Conservation (phyloP, 2,113 vertebrate genomes). For the Cyprinus carpio region DNA sequence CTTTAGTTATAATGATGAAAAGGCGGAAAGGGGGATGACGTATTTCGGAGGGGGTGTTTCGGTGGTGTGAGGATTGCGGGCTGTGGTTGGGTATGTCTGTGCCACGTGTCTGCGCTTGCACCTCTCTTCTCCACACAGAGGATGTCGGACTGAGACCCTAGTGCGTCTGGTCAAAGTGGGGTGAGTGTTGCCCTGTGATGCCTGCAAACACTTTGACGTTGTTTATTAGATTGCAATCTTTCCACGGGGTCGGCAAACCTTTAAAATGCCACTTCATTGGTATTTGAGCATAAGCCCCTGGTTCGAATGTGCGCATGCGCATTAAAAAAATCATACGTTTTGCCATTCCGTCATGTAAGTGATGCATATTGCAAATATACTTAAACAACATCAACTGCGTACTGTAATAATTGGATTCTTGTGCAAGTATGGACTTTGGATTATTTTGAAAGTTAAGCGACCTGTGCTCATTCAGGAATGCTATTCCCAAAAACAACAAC, state of each 20-base stretch:
- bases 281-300: not conserved
- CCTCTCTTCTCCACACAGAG: slow-evolving; percentile 71
- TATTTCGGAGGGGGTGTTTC: slow-evolving; percentile 58
- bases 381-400: not conserved
- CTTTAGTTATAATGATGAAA: slow-evolving; percentile 19
- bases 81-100: slow-evolving; percentile 79
- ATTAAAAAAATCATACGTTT: not conserved
- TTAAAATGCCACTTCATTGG: not conserved
- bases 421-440: not conserved
- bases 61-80: slow-evolving; percentile 76
- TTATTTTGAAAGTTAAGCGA: not conserved
- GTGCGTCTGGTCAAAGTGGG: slow-evolving; percentile 71
- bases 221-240: not conserved
- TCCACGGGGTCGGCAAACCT: not conserved
- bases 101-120: slow-evolving; percentile 78
- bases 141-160: slow-evolving; percentile 72
- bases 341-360: not conserved
- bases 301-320: slow-evolving; percentile 25
- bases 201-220: not conserved
- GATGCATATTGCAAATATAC: slow-evolving; percentile 1
- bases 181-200: slow-evolving; percentile 72
- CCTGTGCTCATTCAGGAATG: not conserved
- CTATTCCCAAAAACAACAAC: not conserved
- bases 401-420: not conserved
- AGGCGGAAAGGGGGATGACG: slow-evolving; percentile 59